Percentiles rank a stretch among this genome's conserved stretches.
Conservation (phyloP, 2,888 invertebrate genomes). For the Meghimatium bilineatum region DNA sequence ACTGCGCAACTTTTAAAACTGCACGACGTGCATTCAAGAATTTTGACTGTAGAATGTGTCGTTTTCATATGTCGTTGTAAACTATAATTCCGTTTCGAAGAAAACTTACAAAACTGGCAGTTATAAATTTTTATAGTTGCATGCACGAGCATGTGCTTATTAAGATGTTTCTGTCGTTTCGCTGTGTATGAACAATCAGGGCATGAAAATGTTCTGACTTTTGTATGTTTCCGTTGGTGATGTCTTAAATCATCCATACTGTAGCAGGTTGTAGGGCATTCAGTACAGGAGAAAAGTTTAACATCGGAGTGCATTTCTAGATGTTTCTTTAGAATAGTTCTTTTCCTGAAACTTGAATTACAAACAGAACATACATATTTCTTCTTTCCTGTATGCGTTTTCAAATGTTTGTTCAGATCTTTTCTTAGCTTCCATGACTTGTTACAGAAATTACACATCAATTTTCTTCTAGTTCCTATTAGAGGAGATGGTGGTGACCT, state of each 20-base stretch:
- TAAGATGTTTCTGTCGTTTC: conserved; percentile 24
- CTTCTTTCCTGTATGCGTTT: conserved; percentile 16
- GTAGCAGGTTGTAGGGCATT: neutral
- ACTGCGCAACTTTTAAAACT: conserved; percentile 31
- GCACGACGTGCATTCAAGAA: conserved; percentile 30
- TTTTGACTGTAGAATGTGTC: conserved; percentile 12
- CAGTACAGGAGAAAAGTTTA: conserved; percentile 1
- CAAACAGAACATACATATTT: conserved; percentile 28
- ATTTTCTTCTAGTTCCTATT: conserved; percentile 2
- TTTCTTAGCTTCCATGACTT: conserved; percentile 9
- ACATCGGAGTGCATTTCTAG: conserved; percentile 5
- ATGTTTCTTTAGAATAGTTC: conserved; percentile 20
- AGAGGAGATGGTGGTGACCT: conserved; percentile 3
- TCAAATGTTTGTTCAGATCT: conserved; percentile 27
- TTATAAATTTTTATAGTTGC: conserved; percentile 20
- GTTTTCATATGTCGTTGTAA: conserved; percentile 38
- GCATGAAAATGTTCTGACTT: neutral
- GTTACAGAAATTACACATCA: conserved; percentile 29
- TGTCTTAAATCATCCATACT: conserved; percentile 4
- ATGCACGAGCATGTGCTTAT: conserved; percentile 35
- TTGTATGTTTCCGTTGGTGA: conserved; percentile 2
- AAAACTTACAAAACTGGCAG: conserved; percentile 38
- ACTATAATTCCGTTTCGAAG: conserved; percentile 38
- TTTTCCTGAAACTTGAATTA: conserved; percentile 11
- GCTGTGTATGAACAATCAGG: conserved; percentile 33